Percentiles rank a stretch among this genome's conserved stretches.
phyloP scores from a whole-genome alignment of 2,888 invertebrate genomes.

The Drosophila melanosoma region DNA sequence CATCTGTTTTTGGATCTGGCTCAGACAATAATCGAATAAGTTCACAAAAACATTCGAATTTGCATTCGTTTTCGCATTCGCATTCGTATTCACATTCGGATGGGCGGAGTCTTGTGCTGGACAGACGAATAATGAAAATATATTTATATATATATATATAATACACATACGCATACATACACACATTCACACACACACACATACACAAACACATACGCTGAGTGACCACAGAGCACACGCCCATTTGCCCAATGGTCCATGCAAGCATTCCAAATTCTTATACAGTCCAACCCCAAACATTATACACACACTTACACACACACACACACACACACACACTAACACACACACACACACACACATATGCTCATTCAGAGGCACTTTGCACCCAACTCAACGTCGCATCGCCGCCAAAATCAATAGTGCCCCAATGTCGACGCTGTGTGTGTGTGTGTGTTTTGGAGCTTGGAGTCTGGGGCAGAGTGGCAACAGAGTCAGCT shows the following conservation, averaged over 20 bases:
- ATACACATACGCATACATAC: conserved; percentile 36
- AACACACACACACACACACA: conserved; percentile 10
- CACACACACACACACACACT: not conserved
- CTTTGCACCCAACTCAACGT: conserved; percentile 37
- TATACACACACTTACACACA: conserved; percentile 14
- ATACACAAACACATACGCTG: conserved; percentile 15
- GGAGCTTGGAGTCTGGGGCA: conserved; percentile 4
- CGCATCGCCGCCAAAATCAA: conserved; percentile 63
- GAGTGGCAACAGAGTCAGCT: not conserved
- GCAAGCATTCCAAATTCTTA: conserved; percentile 15
- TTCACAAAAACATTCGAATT: not conserved
- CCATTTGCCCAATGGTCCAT: conserved; percentile 56
- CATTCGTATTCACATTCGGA: conserved; percentile 1
- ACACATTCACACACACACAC: conserved; percentile 37
- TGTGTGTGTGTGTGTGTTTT: conserved; percentile 8
- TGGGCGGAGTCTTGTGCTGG: conserved; percentile 56
- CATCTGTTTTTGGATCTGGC: not conserved
- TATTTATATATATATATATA: conserved; percentile 34
- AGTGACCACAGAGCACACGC: conserved; percentile 64
- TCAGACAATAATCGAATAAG: not conserved
- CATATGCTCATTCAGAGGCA: not conserved
- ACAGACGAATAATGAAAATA: conserved; percentile 31
- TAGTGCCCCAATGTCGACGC: conserved; percentile 66
- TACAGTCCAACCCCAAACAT: conserved; percentile 41
- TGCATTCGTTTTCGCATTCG: not conserved